Percentiles rank a stretch among this genome's conserved stretches.
Evolutionary conservation across 2,113 vertebrate species (phyloP).

Genomic region (Oriolus oriolus): DNA sequence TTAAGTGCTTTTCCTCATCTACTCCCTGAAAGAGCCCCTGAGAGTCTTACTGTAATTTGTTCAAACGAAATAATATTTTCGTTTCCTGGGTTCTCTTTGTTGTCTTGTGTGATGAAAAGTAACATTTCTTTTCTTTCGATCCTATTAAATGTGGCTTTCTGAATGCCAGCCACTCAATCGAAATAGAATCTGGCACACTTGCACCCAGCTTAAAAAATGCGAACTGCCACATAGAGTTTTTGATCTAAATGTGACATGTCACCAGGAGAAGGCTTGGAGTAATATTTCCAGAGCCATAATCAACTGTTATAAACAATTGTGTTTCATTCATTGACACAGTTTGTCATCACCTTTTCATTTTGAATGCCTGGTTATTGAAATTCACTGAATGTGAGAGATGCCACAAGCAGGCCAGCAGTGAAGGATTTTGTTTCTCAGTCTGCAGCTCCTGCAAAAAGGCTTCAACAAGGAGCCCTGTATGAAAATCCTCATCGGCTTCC

Average conservation of each 20-base stretch:
- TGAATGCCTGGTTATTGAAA: constrained; percentile 22
- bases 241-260: constrained; percentile 72
- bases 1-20: constrained; percentile 82
- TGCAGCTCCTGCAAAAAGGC: background rate
- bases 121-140: constrained; percentile 82
- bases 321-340: constrained; percentile 59
- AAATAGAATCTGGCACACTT: constrained; percentile 73
- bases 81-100: constrained; percentile 81
- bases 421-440: background rate
- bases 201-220: constrained; percentile 64
- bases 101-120: constrained; percentile 83
- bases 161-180: constrained; percentile 70
- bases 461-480: background rate
- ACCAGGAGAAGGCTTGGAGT: constrained; percentile 38
- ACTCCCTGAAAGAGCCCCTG: constrained; percentile 74
- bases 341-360: constrained; percentile 58
- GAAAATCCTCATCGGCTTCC: background rate
- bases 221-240: constrained; percentile 67
- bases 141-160: constrained; percentile 73
- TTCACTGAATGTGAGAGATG: constrained; percentile 12
- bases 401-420: background rate
- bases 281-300: constrained; percentile 41
- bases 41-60: constrained; percentile 80
- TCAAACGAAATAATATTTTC: constrained; percentile 85
- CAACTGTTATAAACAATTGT: constrained; percentile 42